A percentile compares a stretch with the other conserved stretches of the same genome.
Evolutionary conservation across 2,888 invertebrate genomes (phyloP).

Genomic region (Scaptodrosophila latifasciaeformis): DNA sequence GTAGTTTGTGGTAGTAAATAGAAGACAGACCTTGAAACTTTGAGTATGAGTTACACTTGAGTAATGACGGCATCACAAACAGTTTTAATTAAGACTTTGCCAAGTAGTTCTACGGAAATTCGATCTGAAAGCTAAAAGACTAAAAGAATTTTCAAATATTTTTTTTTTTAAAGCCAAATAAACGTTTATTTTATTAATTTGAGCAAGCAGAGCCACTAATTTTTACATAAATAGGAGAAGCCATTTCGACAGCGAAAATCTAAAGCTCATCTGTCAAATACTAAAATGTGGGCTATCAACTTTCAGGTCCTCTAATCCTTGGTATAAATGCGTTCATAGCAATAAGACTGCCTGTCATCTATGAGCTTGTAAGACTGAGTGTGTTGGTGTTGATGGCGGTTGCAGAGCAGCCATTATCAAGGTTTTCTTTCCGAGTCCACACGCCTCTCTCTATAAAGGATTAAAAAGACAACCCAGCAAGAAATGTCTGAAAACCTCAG

Average conservation of each 20-base stretch:
- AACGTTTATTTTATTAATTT: too few relatives aligned
- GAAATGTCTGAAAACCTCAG: constrained; percentile 21
- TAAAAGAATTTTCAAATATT: too few relatives aligned
- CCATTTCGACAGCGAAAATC: constrained; percentile 33
- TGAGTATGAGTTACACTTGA: constrained; percentile 44
- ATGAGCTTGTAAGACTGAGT: constrained; percentile 17
- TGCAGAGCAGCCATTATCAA: constrained; percentile 53
- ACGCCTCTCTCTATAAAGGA: constrained; percentile 53
- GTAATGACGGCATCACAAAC: constrained; percentile 61
- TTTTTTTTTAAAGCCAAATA: too few relatives aligned
- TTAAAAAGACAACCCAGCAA: constrained; percentile 51
- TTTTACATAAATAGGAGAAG: too few relatives aligned
- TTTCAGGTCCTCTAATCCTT: constrained; percentile 59
- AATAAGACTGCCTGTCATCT: constrained; percentile 36
- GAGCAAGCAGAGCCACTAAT: too few relatives aligned
- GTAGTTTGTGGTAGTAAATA: constrained; percentile 21
- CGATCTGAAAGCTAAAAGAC: too few relatives aligned
- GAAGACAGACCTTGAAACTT: constrained; percentile 42
- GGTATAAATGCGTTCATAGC: constrained; percentile 60
- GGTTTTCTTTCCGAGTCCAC: constrained; percentile 49
- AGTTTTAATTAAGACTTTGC: constrained; percentile 51
- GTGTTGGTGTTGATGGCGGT: constrained; percentile 7
- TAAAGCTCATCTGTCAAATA: constrained; percentile 62
- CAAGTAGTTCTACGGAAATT: too few relatives aligned
- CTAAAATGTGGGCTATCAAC: constrained; percentile 58